Evolutionary conservation across 2,888 invertebrate species (phyloP).

Genomic region (Carterocephalus palaemon): DNA sequence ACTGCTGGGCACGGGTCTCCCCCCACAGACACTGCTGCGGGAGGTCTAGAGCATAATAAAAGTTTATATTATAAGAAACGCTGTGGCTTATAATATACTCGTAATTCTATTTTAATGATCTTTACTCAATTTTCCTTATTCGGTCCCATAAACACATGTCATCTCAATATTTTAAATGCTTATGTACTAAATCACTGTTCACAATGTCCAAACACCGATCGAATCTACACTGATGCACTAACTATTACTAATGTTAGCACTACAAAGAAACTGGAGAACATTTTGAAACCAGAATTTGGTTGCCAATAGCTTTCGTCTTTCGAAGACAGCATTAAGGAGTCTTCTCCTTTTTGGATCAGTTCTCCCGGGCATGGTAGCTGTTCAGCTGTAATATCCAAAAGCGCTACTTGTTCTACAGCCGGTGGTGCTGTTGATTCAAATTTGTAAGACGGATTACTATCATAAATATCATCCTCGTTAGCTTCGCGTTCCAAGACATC

Average conservation of each 20-base stretch:
- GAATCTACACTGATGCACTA: conserved; percentile 33
- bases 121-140: conserved; percentile 10
- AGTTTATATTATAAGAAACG: no score
- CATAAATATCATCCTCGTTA: conserved; percentile 47
- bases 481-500: conserved; percentile 45
- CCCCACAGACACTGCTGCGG: no score
- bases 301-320: conserved; percentile 66
- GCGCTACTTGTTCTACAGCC: conserved; percentile 46
- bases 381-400: conserved; percentile 56
- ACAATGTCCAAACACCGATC: neutral
- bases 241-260: conserved; percentile 43
- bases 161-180: neutral
- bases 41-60: no score
- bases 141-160: neutral
- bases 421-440: conserved; percentile 51
- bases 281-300: conserved; percentile 44
- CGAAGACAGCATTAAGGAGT: conserved; percentile 67
- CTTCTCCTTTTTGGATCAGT: conserved; percentile 56
- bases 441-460: conserved; percentile 45
- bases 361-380: conserved; percentile 55
- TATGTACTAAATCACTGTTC: conserved; percentile 4
- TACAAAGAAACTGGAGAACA: conserved; percentile 42
- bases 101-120: no score
- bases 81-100: no score
- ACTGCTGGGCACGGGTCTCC: no score